phyloP scores from a whole-genome alignment of 2,113 vertebrate species.

The Corvus cornix region DNA sequence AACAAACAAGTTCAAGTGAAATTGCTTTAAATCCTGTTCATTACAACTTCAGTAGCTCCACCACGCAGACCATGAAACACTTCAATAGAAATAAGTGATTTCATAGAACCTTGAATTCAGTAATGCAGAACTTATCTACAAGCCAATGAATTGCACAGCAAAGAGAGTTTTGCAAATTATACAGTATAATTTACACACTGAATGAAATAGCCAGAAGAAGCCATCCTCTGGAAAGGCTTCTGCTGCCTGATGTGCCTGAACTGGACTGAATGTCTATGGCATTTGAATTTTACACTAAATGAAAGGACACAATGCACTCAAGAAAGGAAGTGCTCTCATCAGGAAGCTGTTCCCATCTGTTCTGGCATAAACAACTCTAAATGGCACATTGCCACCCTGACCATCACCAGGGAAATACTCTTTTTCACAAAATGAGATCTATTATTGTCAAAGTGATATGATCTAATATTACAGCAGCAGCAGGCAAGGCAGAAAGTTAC shows the following conservation, averaged over 20 bases:
- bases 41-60: constrained; percentile 9
- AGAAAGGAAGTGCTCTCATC: background rate
- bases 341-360: constrained; percentile 20
- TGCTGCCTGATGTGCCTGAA: background rate
- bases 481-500: background rate
- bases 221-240: background rate
- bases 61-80: background rate
- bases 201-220: background rate
- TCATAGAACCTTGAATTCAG: background rate
- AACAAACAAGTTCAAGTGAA: constrained; percentile 27
- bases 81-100: constrained; percentile 5
- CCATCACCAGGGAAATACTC: background rate
- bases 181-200: background rate
- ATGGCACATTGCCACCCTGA: background rate
- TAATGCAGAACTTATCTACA: constrained; percentile 40
- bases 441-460: background rate
- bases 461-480: background rate
- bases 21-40: constrained; percentile 9
- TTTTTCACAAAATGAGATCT: background rate
- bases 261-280: background rate
- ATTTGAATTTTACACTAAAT: background rate
- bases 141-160: background rate
- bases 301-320: background rate
- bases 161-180: background rate
- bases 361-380: background rate